Evolutionary conservation across 2,888 invertebrate species (phyloP).

Genomic region (Noctua pronuba): DNA sequence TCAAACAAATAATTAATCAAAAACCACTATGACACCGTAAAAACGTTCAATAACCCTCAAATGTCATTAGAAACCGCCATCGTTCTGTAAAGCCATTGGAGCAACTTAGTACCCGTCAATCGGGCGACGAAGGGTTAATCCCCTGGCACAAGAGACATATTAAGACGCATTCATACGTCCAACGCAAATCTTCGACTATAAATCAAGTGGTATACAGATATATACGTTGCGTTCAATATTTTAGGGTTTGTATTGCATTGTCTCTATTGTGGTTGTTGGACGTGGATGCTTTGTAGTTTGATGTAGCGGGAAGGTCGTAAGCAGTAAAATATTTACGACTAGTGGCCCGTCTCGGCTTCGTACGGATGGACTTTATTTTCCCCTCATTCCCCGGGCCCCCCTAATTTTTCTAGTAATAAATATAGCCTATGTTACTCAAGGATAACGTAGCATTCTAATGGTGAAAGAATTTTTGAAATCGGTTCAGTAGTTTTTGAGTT

Average conservation of each 20-base stretch:
- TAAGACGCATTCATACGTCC: conserved; percentile 68
- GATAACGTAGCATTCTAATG: too few species aligned
- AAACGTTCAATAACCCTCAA: conserved; percentile 47
- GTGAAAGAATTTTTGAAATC: too few species aligned
- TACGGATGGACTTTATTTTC: too few species aligned
- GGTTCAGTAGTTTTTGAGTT: too few species aligned
- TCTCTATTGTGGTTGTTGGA: conserved; percentile 7
- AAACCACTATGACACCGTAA: not conserved
- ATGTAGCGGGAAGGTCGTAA: conserved; percentile 4
- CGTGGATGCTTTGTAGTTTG: not conserved
- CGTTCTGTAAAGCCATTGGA: conserved; percentile 52
- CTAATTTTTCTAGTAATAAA: too few species aligned
- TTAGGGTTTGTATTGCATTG: conserved; percentile 17
- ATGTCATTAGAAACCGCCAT: conserved; percentile 45
- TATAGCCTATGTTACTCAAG: too few species aligned
- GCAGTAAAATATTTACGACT: not conserved
- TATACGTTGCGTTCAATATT: conserved; percentile 51
- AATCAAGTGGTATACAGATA: conserved; percentile 60
- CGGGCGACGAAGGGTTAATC: conserved; percentile 68
- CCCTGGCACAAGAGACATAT: conserved; percentile 65
- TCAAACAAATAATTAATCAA: not conserved
- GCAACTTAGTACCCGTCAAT: conserved; percentile 64
- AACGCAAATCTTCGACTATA: conserved; percentile 63
- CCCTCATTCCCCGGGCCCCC: too few species aligned
- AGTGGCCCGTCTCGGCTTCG: too few species aligned